Evolutionary conservation across 2,113 vertebrate genomes (phyloP).

Genomic region (Malurus alboscapulatus): DNA sequence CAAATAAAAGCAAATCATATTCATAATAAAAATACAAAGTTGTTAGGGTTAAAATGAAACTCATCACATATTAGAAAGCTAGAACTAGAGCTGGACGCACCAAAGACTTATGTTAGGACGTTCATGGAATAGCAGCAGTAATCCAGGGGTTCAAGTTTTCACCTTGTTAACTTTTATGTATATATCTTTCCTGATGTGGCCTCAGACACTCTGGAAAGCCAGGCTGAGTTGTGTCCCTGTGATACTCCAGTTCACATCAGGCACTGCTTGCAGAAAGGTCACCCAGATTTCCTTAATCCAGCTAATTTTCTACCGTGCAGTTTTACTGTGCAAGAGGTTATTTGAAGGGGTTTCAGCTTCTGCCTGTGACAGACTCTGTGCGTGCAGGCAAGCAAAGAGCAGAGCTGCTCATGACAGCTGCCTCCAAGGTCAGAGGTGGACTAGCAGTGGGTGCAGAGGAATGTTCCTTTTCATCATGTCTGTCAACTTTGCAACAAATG

Average conservation of each 20-base stretch:
- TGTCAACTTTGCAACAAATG: constrained; percentile 54
- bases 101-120: neutral
- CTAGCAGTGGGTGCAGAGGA: constrained; percentile 38
- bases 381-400: neutral
- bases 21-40: neutral
- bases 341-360: constrained; percentile 1
- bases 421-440: constrained; percentile 65
- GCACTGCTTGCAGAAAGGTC: neutral
- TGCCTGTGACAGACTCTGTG: neutral
- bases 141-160: constrained; percentile 33
- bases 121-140: constrained; percentile 30
- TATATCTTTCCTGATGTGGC: neutral
- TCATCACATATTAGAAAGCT: neutral
- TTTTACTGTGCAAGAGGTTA: constrained; percentile 21
- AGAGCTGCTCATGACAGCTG: constrained; percentile 35
- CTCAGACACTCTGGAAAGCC: neutral
- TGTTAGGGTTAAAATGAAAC: neutral
- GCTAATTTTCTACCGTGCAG: neutral
- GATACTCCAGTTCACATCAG: neutral
- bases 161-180: constrained; percentile 30
- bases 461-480: constrained; percentile 68
- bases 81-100: neutral
- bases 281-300: neutral
- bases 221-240: neutral
- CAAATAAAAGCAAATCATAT: neutral